Percentiles rank a stretch among this genome's conserved stretches.
Conservation (phyloP, 2,888 invertebrate genomes). For the Clanis bilineata region DNA sequence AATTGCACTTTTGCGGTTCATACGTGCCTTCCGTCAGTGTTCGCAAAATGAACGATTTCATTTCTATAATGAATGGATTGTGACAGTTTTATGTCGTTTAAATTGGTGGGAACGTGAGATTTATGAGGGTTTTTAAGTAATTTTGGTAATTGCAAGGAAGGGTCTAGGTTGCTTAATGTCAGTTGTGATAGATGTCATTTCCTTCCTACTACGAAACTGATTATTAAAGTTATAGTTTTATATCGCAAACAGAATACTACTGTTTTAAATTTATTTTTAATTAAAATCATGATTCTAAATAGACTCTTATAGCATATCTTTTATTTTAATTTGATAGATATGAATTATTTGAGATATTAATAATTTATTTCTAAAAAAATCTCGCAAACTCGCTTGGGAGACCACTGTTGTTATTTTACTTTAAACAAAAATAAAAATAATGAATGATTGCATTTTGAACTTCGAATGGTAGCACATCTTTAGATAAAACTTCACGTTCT, state of each 20-base stretch:
- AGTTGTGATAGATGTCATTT: constrained; percentile 9
- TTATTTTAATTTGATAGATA: too few species aligned
- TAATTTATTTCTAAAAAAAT: too few species aligned
- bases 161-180: constrained; percentile 12
- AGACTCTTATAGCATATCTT: too few species aligned
- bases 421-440: too few species aligned
- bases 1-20: constrained; percentile 54
- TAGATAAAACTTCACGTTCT: too few species aligned
- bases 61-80: constrained; percentile 56
- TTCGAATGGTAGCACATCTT: too few species aligned
- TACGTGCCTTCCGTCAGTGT: constrained; percentile 68
- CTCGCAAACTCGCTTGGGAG: too few species aligned
- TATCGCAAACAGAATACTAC: background rate
- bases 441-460: too few species aligned
- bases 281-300: too few species aligned
- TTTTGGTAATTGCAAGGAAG: background rate
- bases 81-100: constrained; percentile 53
- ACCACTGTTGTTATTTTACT: too few species aligned
- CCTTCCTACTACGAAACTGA: background rate
- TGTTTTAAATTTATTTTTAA: background rate
- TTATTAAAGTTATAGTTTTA: background rate
- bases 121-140: constrained; percentile 36
- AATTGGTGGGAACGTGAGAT: constrained; percentile 46
- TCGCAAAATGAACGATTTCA: constrained; percentile 57
- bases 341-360: too few species aligned